Evolutionary conservation across 2,888 invertebrate species (phyloP).

Genomic region (Leucoptera coffeella): DNA sequence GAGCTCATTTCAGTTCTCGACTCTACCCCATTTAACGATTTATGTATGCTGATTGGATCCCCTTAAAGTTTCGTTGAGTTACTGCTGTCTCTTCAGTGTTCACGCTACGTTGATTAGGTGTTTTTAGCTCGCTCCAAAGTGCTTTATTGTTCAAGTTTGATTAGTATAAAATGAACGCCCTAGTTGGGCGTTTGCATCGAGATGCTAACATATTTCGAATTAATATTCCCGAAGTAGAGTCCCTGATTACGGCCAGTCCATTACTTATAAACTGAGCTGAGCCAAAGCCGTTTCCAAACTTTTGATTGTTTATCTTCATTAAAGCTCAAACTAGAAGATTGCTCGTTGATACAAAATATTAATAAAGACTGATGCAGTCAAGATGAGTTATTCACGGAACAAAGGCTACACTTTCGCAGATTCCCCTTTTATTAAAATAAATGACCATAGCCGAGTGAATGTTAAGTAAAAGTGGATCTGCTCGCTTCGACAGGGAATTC

Average conservation of each 20-base stretch:
- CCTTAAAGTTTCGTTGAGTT: constrained; percentile 12
- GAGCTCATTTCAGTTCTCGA: constrained; percentile 10
- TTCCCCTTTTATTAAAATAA: constrained; percentile 14
- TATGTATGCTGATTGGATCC: constrained; percentile 24
- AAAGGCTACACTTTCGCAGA: constrained; percentile 29
- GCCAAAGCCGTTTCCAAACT: no score
- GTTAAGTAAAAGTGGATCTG: constrained; percentile 2
- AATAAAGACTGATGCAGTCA: no score
- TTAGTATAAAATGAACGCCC: constrained; percentile 24
- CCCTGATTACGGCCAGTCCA: no score
- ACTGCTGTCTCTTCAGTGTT: constrained; percentile 9
- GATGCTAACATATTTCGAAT: no score
- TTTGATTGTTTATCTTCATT: no score
- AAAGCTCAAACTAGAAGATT: no score
- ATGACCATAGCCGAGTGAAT: constrained; percentile 2
- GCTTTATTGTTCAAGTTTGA: constrained; percentile 31
- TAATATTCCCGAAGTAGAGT: no score
- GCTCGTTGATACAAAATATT: no score
- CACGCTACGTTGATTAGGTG: constrained; percentile 20
- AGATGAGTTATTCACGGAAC: not conserved
- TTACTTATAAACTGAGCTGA: no score
- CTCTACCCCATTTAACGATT: constrained; percentile 19
- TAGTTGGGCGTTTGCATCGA: constrained; percentile 12
- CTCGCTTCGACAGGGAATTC: constrained; percentile 1
- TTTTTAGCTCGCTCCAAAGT: constrained; percentile 14